Evolutionary conservation across 1,140 invertebrate genomes (phyloP).

Genomic region (Limonius californicus): DNA sequence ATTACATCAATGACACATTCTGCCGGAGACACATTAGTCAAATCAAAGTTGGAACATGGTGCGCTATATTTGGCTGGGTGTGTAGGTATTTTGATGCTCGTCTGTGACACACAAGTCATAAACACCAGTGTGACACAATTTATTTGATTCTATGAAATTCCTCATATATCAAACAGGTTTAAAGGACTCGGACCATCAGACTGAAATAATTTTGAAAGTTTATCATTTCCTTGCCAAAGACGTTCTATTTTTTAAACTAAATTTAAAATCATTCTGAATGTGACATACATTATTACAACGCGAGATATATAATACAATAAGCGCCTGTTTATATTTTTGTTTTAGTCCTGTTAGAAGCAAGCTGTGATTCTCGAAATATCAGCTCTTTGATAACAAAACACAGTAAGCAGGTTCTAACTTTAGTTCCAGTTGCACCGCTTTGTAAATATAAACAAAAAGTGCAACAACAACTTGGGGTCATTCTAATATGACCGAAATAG

Average conservation of each 20-base stretch:
- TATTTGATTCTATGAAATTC: conserved; percentile 30
- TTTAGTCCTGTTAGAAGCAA: too few relatives aligned
- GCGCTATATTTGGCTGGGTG: conserved; percentile 24
- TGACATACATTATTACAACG: neutral
- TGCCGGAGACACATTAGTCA: conserved; percentile 27
- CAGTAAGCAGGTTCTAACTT: too few relatives aligned
- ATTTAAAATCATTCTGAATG: neutral
- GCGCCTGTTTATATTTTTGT: too few relatives aligned
- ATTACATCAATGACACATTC: conserved; percentile 31
- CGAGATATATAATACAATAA: neutral
- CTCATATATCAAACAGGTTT: conserved; percentile 19
- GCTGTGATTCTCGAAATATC: too few relatives aligned
- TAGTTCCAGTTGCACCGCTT: too few relatives aligned
- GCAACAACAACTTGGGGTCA: too few relatives aligned
- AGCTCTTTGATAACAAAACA: too few relatives aligned
- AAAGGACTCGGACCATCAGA: conserved; percentile 13
- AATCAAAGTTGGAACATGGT: conserved; percentile 21
- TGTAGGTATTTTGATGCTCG: conserved; percentile 13
- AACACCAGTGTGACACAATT: conserved; percentile 29
- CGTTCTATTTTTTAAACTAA: conserved; percentile 10
- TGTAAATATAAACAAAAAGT: too few relatives aligned
- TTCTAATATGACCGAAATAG: too few relatives aligned
- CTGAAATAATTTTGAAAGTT: conserved; percentile 15
- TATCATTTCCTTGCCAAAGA: conserved; percentile 13
- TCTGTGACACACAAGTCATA: conserved; percentile 15